Evolutionary conservation across 2,113 vertebrate species (phyloP), one percentile per base, ranked within the genome.

Genomic region (Ammodytes marinus): DNA sequence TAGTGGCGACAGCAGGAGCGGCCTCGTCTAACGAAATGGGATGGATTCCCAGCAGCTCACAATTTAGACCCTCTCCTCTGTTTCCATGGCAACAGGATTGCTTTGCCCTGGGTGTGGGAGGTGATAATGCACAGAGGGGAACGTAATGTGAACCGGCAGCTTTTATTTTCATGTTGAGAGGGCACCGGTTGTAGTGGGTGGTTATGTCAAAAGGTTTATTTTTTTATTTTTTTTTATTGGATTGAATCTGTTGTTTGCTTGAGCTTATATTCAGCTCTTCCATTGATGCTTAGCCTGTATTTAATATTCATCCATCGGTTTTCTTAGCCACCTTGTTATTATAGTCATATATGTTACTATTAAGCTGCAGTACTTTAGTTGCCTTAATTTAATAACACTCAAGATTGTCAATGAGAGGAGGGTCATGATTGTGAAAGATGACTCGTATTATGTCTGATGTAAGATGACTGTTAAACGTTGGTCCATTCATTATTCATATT

Each of bases 61-160:
- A 84, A 54, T 88, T 89, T 63, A 79, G 86, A 54, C 69, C 60
- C 65, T 72, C 70, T 85, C 79, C 57, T 43, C 78, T 86, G 91
- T 95, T 93, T 90, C 92, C 87, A 91, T 93, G 90, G 91, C 79
- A 93, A 92, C 92, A 84, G 59, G 73, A 83, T 90, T 82, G 82
- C 83, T 88, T 77, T 82, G 77, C 87, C 74, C 70, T n/a, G 79
- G 73, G 69, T 85, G 75, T 80, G 69, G 75, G 77, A 79, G 80
- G 77, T 87, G 80, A 77, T 82, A 81, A 69, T 55, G 45, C 61
- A 69, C 60, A 61, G 10, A 72, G 84, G 81, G 87, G 88, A 71
- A 75, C 84, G 53, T 77, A 43, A 79, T 67, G 83, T 82, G 66
- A 70, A 57, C n/a, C 3, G 58, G 43, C 73, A 46, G 67, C 43